Percentiles rank a stretch among this genome's conserved stretches.
These are phyloP conservation scores for Caerostris extrusa DNA, from an alignment of 1,140 invertebrate genomes.

Conservation along the genomic window DNA sequence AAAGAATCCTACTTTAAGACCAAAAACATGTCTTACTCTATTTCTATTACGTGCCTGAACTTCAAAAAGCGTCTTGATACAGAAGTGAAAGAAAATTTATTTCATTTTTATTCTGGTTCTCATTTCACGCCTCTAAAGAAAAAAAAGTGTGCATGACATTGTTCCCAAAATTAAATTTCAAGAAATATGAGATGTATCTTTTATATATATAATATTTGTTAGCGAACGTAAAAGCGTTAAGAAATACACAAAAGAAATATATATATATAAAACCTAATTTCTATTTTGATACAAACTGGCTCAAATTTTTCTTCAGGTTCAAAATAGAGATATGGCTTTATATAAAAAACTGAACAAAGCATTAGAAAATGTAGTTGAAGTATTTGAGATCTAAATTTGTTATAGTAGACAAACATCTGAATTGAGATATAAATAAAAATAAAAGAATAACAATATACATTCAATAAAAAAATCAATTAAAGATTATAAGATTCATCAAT, in stretches of 20 bases:
- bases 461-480: too few species aligned
- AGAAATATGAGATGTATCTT: background rate
- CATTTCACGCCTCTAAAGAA: slow-evolving; percentile 5
- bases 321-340: too few species aligned
- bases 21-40: background rate
- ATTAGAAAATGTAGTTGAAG: too few species aligned
- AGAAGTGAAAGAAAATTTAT: background rate
- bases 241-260: background rate
- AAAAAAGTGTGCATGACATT: background rate
- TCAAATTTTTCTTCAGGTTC: background rate
- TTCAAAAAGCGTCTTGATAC: background rate
- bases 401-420: too few species aligned
- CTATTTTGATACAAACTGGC: background rate
- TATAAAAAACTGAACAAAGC: too few species aligned
- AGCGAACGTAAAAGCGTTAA: background rate
- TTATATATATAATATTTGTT: background rate
- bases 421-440: too few species aligned
- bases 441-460: too few species aligned
- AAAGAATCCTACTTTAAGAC: background rate
- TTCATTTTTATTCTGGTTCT: background rate
- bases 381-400: too few species aligned
- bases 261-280: background rate
- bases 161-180: slow-evolving; percentile 31
- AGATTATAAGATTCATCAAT: too few species aligned
- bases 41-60: slow-evolving; percentile 37